Base-by-base conservation (phyloP, 2,888 invertebrate genomes). In the Pandemis heparana region DNA sequence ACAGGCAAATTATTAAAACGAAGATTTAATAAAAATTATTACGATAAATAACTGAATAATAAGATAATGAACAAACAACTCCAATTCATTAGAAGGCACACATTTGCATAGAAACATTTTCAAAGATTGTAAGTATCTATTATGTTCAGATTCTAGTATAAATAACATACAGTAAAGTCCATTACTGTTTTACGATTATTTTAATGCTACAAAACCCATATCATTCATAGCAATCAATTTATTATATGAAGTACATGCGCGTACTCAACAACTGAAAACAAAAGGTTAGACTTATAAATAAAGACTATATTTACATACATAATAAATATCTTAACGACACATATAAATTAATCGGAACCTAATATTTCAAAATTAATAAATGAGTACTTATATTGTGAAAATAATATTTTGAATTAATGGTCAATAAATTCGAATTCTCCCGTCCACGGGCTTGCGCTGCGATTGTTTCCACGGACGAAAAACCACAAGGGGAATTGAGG, bases 321-420 rank as follows among this genome's bases (percentile, higher is more conserved):
- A 92, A 94, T 94, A 94, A 94, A 94, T 94, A 94, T 93, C 94
- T 90, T 92, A 94, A 94, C 93, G 94, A 94, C 92, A 94, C 93
- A 91, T 91, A 94, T 94, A 94, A 94, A 94, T 94, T 94, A 94
- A 94, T 94, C 94, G 93, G 92, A 92, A 94, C 94, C 92, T 94
- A 94, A 94, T 94, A 94, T 94, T 94, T 94, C 94, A 94, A 94
- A 94, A 94, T 94, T 94, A 94, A 94, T 94, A 94, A 94, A 94
- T 94, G 94, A 94, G 93, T 94, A 94, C 93, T 94, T 94, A 94
- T 93, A 94, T 94, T 94, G 94, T 94, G 94, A 94, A 94, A 94
- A 94, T 94, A 94, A 94, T 94, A 94, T 94, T 94, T 94, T 93
- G 94, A 93, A 94, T 94, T 94, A 94, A 94, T 94, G 94, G 94